phyloP scores from a whole-genome alignment of 30 jellyfish, hydroid and myxozoan species.

The Clytia hemisphaerica region DNA sequence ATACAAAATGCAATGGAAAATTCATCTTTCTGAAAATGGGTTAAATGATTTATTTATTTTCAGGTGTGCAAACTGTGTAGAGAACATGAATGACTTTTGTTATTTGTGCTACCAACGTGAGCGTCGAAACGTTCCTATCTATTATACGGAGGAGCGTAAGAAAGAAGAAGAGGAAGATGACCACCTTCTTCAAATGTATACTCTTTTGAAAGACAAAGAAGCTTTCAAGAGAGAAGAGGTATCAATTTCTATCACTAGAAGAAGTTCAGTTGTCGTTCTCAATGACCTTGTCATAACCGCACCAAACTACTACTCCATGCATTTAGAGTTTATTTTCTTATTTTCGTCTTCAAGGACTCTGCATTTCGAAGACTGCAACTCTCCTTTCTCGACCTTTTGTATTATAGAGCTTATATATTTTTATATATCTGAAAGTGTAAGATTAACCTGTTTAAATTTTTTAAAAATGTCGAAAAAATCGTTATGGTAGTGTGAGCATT shows the following conservation, averaged over 20 bases:
- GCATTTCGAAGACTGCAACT: no score
- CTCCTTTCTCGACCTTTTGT: no score
- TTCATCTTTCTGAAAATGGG: neutral
- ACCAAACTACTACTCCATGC: no score
- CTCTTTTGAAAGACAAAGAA: constrained; percentile 62
- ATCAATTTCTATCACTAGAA: neutral
- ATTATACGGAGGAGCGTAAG: constrained; percentile 63
- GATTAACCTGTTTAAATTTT: no score
- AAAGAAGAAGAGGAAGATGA: constrained; percentile 78
- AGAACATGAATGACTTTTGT: constrained; percentile 81
- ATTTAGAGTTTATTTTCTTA: no score
- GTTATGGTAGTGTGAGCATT: no score
- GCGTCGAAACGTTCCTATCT: constrained; percentile 71
- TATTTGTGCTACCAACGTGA: constrained; percentile 84
- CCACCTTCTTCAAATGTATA: constrained; percentile 59
- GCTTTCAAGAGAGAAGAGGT: constrained; percentile 83
- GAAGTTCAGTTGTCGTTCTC: neutral
- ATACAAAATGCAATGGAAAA: neutral
- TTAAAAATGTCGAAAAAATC: no score
- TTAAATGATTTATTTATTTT: neutral
- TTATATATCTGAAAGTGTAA: no score
- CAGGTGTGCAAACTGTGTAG: constrained; percentile 73
- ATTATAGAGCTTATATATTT: no score
- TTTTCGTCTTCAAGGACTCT: no score
- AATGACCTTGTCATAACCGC: no score